Evolutionary conservation across 2,888 invertebrate genomes (phyloP), one percentile per base, ranked within the genome.

Genomic region (Entomobrya proxima): DNA sequence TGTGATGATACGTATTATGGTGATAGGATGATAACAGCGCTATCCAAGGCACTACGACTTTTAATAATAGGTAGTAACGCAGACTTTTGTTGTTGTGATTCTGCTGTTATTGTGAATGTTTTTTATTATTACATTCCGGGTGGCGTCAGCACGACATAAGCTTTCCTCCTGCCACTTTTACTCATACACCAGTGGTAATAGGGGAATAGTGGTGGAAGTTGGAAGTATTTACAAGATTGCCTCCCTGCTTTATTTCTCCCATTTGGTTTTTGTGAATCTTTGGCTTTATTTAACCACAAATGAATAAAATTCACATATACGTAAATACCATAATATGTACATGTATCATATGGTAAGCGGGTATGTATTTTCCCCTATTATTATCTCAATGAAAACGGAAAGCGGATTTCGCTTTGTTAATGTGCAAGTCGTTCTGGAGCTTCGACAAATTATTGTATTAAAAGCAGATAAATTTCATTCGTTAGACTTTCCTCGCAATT

Each of bases 21-120:
- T 64, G 82, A 75, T 75, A 61, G 32, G 75, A 82, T 82, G 75
- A 82, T 75, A 74, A 58, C 35, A 81, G 0, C 77, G 24, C 55
- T 44, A 44, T 69, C 79, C 67, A 67, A 82, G 61, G 75, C 82
- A 64, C 82, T 50, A 75, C 61, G 74, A 50, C 81, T 82, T 72
- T 72, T 72, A 72, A 72, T 72, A 72, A 72, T 72, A 47, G 44
- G 35, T 76, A 76, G 58, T 76, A 64, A 76, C 76, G 83, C 76
- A 24, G 76, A 83, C 83, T 83, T 83, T 83, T 76, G 83, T 47
- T 47, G 47, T 83, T 76, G 83, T 83, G 83, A 76, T 83, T 76
- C 69, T 67, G 30, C 55, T 72, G n/a, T n/a, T n/a, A 47, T 47
- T 76, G 83, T 32, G 76, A 83, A 76, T 76, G 76, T 76, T 76